A percentile compares a stretch with the other conserved stretches of the same genome.
phyloP scores from a whole-genome alignment of 2,888 invertebrate species.

The Acanthopleura granulata region DNA sequence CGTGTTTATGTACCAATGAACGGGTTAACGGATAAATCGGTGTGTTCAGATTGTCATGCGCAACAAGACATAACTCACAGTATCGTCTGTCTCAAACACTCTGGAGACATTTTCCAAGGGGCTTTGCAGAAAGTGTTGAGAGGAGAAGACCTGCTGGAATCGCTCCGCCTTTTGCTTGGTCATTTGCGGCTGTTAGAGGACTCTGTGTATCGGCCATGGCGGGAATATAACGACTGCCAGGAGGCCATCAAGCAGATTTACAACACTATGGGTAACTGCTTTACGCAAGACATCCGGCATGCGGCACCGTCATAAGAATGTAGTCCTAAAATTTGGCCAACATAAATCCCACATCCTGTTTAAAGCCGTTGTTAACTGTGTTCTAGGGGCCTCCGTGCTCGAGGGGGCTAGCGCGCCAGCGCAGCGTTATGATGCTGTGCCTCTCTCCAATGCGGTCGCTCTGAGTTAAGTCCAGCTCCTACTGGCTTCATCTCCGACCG shows the following conservation, averaged over 20 bases:
- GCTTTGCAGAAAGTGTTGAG: conserved; percentile 50
- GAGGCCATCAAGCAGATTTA: conserved; percentile 68
- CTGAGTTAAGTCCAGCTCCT: too few relatives aligned
- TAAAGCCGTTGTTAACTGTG: too few relatives aligned
- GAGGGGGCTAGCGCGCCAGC: too few relatives aligned
- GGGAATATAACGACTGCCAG: conserved; percentile 64
- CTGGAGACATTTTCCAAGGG: conserved; percentile 48
- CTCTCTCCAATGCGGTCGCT: too few relatives aligned
- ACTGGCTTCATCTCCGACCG: too few relatives aligned
- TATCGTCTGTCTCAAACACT: conserved; percentile 44
- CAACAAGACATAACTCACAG: conserved; percentile 44
- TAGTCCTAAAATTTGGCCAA: too few relatives aligned
- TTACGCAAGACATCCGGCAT: too few relatives aligned
- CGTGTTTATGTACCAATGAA: conserved; percentile 44
- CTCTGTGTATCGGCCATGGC: conserved; percentile 57
- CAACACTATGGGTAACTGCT: conserved; percentile 59
- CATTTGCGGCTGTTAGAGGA: conserved; percentile 51
- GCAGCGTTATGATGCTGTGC: too few relatives aligned
- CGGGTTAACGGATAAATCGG: conserved; percentile 22
- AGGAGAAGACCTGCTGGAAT: conserved; percentile 38
- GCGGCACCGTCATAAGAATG: too few relatives aligned
- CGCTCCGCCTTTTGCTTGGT: conserved; percentile 44
- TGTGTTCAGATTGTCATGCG: conserved; percentile 44
- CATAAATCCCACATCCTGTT: too few relatives aligned
- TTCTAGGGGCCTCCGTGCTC: too few relatives aligned